A percentile compares a stretch with the other conserved stretches of the same genome.
These are phyloP conservation scores for Octopus sinensis DNA, from an alignment of 1,140 invertebrate genomes.

Conservation along the genomic window DNA sequence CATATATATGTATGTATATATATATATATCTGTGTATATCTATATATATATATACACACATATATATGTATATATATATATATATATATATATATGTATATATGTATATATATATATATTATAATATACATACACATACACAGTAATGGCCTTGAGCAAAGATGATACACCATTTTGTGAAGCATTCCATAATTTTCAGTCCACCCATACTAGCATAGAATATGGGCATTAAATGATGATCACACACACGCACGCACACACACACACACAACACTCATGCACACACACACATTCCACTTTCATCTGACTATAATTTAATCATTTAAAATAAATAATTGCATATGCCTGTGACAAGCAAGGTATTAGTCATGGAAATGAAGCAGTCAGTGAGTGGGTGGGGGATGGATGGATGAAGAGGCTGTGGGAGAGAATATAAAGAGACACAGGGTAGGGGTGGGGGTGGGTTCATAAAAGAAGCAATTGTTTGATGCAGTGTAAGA, in stretches of 20 bases:
- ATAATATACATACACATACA: slow-evolving; percentile 12
- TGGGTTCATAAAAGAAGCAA: slow-evolving; percentile 38
- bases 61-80: slow-evolving; percentile 8
- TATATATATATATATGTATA: background rate
- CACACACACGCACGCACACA: background rate
- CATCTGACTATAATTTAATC: background rate
- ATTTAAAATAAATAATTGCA: background rate
- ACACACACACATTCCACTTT: background rate
- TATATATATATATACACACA: background rate
- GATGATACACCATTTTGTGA: background rate
- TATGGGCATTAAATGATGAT: background rate
- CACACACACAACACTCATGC: background rate
- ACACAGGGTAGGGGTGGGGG: slow-evolving; percentile 32
- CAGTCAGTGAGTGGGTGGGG: slow-evolving; percentile 8
- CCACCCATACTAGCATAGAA: background rate
- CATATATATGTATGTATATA: too few relatives aligned
- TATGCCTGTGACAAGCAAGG: background rate
- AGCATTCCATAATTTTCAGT: background rate
- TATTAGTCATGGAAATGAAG: background rate
- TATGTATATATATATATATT: slow-evolving; percentile 12
- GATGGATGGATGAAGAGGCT: slow-evolving; percentile 12
- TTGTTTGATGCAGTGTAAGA: background rate
- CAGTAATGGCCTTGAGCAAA: background rate
- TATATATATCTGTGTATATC: background rate
- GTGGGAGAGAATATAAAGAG: background rate